Evolutionary conservation across 1,140 invertebrate genomes (phyloP), one percentile per base, ranked within the genome.

Genomic region (Drosophila bifasciata): DNA sequence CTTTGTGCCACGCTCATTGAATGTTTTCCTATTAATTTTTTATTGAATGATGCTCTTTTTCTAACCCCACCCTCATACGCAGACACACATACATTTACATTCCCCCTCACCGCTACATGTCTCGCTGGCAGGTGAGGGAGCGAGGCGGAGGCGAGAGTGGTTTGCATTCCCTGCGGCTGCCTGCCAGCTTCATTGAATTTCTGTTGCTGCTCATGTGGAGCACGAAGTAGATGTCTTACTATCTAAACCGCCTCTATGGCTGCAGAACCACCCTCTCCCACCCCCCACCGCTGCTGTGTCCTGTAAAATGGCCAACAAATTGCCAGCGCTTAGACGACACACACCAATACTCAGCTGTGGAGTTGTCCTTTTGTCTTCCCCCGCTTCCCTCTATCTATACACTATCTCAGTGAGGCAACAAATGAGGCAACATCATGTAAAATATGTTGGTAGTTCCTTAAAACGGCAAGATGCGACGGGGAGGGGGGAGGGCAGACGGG

Each of bases 21-120:
- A 74, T 86, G 83, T 67, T 77, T 73, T 88, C 66, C 85, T 86
- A 77, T 86, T 88, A 86, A 86, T 86, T 81, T 88, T 80, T 81
- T 88, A 86, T 86, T 86, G 81, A 86, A 86, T 78, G 74, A 63
- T 70, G 60, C 48, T 40, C 43, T 32, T 49, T 9, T 40, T 7
- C 21, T 19, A n/a, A 11, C 56, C 32, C 23, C 28, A 63, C 40
- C n/a, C n/a, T n/a, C n/a, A n/a, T n/a, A n/a, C n/a, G n/a, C n/a
- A n/a, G n/a, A 68, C 32, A 45, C 62, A 40, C 40, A n/a, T 8
- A 2, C 2, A 0, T 0, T 19, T 3, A 19, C 19, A 2, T 3
- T 0, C 19, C 2, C 19, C 19, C 19, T 1, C 25, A 2, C 8
- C 2, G 0, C 8, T 0, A n/a, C n/a, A n/a, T n/a, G n/a, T n/a